Conservation (phyloP, 2,113 vertebrate genomes). For the Pterocles burchelli region DNA sequence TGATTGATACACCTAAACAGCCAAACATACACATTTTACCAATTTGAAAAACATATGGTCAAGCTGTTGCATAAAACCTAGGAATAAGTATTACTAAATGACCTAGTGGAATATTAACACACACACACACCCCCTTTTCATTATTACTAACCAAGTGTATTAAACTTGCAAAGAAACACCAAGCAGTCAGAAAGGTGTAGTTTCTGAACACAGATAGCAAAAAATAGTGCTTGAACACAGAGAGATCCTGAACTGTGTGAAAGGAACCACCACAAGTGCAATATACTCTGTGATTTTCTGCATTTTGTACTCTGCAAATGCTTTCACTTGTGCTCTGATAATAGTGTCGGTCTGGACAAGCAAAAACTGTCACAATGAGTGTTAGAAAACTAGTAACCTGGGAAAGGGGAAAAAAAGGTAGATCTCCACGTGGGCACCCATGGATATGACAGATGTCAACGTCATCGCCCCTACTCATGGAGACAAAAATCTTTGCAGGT, state of each 20-base stretch:
- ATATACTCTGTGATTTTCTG: neutral
- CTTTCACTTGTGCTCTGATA: neutral
- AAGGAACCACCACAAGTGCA: neutral
- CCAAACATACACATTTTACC: neutral
- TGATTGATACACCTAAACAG: neutral
- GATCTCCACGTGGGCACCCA: neutral
- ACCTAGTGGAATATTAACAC: neutral
- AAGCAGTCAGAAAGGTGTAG: neutral
- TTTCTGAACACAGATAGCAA: neutral
- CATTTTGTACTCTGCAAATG: neutral
- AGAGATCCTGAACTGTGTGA: neutral
- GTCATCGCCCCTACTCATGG: neutral
- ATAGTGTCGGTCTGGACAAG: neutral
- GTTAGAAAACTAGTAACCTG: neutral
- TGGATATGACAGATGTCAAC: neutral
- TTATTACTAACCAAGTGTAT: neutral
- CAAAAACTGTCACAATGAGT: neutral
- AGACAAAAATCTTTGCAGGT: neutral
- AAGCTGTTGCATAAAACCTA: neutral
- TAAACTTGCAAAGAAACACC: neutral
- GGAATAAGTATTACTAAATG: neutral
- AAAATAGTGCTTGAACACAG: neutral
- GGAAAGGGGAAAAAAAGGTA: neutral
- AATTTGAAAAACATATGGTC: neutral
- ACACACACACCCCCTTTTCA: neutral